These are phyloP conservation scores for Drosophila suboccidentalis DNA, from an alignment of 2,888 invertebrate species.

Conservation along the genomic window DNA sequence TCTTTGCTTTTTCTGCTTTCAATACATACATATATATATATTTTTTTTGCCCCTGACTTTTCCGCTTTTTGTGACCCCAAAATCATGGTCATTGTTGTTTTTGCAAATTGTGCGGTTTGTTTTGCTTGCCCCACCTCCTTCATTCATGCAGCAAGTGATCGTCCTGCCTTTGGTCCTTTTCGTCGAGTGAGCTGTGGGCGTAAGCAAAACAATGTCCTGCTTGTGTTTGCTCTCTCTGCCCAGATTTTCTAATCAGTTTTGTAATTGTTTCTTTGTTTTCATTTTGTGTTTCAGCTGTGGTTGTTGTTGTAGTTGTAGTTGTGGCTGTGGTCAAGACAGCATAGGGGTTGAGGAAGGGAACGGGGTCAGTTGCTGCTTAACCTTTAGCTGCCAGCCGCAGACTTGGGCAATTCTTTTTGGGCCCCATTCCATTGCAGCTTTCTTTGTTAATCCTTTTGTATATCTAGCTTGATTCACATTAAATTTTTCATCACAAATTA, in stretches of 20 bases:
- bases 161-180: constrained; percentile 4
- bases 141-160: not conserved
- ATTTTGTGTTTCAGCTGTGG: constrained; percentile 26
- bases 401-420: constrained; percentile 4
- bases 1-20: constrained; percentile 36
- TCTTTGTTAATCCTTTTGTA: constrained; percentile 39
- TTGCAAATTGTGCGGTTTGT: constrained; percentile 80
- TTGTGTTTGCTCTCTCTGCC: constrained; percentile 55
- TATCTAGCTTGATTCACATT: constrained; percentile 14
- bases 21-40: constrained; percentile 15
- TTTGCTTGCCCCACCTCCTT: constrained; percentile 30
- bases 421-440: constrained; percentile 16
- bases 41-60: constrained; percentile 20
- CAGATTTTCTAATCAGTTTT: constrained; percentile 81
- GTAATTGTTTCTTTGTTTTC: constrained; percentile 73
- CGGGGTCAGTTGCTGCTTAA: constrained; percentile 39
- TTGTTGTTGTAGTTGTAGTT: constrained; percentile 16
- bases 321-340: constrained; percentile 34
- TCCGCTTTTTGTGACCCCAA: constrained; percentile 50
- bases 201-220: constrained; percentile 69
- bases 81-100: constrained; percentile 71
- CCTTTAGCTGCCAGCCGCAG: constrained; percentile 57
- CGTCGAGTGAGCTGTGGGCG: constrained; percentile 52
- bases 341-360: not conserved
- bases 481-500: not conserved